Conservation (phyloP, 2,888 invertebrate genomes). For the Polietes domitor region DNA sequence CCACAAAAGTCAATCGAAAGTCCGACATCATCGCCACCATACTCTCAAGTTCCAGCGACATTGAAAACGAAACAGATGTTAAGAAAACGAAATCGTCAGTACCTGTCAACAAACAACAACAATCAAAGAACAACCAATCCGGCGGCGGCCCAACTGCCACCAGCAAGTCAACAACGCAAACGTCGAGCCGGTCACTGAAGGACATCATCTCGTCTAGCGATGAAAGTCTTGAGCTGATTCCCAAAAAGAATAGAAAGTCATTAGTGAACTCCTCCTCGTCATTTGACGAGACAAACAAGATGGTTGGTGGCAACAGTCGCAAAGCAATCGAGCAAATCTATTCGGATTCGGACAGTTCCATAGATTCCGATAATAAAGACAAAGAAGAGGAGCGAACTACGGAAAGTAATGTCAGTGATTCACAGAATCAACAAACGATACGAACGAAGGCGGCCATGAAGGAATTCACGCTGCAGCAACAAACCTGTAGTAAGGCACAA, state of each 20-base stretch:
- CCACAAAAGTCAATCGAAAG: slow-evolving; percentile 63
- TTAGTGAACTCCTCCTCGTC: slow-evolving; percentile 44
- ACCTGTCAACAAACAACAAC: slow-evolving; percentile 72
- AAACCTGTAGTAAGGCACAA: slow-evolving; percentile 70
- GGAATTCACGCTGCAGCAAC: slow-evolving; percentile 85
- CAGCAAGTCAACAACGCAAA: slow-evolving; percentile 55
- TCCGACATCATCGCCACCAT: slow-evolving; percentile 65
- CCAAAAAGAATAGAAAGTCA: slow-evolving; percentile 80
- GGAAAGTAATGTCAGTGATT: slow-evolving; percentile 86
- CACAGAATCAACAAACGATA: slow-evolving; percentile 85
- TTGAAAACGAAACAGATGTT: slow-evolving; percentile 67
- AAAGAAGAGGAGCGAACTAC: slow-evolving; percentile 80
- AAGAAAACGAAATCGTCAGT: slow-evolving; percentile 69
- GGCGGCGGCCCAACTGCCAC: slow-evolving; percentile 39
- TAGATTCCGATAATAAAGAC: slow-evolving; percentile 68
- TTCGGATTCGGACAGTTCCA: slow-evolving; percentile 85
- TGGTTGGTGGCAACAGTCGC: slow-evolving; percentile 59
- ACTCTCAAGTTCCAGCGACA: slow-evolving; percentile 72
- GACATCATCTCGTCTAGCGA: slow-evolving; percentile 88
- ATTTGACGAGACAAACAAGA: slow-evolving; percentile 17
- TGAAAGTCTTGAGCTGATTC: slow-evolving; percentile 90
- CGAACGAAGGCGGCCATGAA: slow-evolving; percentile 93
- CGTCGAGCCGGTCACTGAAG: slow-evolving; percentile 75
- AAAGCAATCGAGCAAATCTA: slow-evolving; percentile 89
- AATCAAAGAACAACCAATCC: slow-evolving; percentile 70